These are phyloP conservation scores for Acleris literana DNA, from an alignment of 2,888 invertebrate species.

Conservation along the genomic window DNA sequence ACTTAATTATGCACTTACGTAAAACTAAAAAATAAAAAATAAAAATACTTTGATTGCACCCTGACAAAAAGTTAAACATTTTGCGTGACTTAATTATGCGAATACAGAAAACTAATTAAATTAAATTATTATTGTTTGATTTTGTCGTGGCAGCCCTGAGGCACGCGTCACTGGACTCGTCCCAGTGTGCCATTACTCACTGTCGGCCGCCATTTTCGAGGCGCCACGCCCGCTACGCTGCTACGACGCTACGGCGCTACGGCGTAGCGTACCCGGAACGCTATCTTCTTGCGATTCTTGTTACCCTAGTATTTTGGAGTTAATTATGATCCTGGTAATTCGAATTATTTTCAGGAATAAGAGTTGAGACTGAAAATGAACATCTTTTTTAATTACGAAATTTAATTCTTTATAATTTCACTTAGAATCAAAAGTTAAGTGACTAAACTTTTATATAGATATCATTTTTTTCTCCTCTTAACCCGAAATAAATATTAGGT, in stretches of 20 bases:
- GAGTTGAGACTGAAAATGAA: too few relatives aligned
- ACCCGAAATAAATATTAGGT: too few relatives aligned
- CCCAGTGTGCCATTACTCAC: conserved; percentile 80
- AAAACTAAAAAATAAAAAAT: too few relatives aligned
- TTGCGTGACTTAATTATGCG: background rate
- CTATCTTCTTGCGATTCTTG: conserved; percentile 42
- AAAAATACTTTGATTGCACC: too few relatives aligned
- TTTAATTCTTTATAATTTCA: too few relatives aligned
- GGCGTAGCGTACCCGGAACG: conserved; percentile 52
- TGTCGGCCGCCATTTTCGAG: conserved; percentile 81
- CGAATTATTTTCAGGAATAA: background rate
- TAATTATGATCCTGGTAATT: conserved; percentile 28
- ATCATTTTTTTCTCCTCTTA: too few relatives aligned
- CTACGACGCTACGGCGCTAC: conserved; percentile 59
- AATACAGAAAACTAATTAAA: too few relatives aligned
- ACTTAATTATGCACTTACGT: too few relatives aligned
- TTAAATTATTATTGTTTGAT: background rate
- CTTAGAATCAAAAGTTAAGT: too few relatives aligned
- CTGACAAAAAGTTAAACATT: background rate
- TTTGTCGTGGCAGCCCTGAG: conserved; percentile 64
- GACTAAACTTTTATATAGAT: too few relatives aligned
- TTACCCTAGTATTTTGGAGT: conserved; percentile 47
- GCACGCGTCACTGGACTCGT: conserved; percentile 82
- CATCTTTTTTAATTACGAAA: too few relatives aligned
- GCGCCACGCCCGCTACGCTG: conserved; percentile 76